A percentile compares a stretch with the other conserved stretches of the same genome.
Conservation (phyloP, 2,113 vertebrate species). For the Rhombomys opimus region DNA sequence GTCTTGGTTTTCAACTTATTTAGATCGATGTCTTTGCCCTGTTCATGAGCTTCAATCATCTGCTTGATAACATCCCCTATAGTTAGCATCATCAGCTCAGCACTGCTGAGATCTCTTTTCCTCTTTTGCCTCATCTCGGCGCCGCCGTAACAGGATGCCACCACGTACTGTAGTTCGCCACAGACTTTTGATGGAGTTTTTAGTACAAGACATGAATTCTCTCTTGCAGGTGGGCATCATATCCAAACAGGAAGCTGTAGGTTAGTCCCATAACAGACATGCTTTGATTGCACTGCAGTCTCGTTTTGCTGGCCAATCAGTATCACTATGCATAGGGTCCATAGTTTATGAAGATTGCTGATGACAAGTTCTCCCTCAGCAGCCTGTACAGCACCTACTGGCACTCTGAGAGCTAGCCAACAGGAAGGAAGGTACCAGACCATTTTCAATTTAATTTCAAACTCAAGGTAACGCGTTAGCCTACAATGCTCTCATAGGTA, state of each 20-base stretch:
- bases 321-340: neutral
- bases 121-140: conserved; percentile 75
- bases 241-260: neutral
- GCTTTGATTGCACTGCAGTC: neutral
- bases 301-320: neutral
- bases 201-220: neutral
- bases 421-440: neutral
- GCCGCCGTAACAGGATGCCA: rapidly evolving
- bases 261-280: neutral
- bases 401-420: neutral
- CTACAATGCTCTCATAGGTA: neutral
- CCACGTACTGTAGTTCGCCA: neutral
- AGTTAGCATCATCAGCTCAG: conserved; percentile 98
- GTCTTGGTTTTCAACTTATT: conserved; percentile 96
- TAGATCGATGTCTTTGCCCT: conserved; percentile 94
- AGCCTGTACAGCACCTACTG: neutral
- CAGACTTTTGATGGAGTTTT: neutral
- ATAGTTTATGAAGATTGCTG: neutral
- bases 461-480: neutral
- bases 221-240: neutral
- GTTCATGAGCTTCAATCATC: conserved; percentile 94
- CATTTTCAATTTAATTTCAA: neutral
- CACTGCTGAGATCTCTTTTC: conserved; percentile 91
- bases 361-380: neutral
- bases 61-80: conserved; percentile 96